Evolutionary conservation across 1,140 invertebrate species (phyloP), one percentile per base, ranked within the genome.

Genomic region (Cydia fagiglandana): DNA sequence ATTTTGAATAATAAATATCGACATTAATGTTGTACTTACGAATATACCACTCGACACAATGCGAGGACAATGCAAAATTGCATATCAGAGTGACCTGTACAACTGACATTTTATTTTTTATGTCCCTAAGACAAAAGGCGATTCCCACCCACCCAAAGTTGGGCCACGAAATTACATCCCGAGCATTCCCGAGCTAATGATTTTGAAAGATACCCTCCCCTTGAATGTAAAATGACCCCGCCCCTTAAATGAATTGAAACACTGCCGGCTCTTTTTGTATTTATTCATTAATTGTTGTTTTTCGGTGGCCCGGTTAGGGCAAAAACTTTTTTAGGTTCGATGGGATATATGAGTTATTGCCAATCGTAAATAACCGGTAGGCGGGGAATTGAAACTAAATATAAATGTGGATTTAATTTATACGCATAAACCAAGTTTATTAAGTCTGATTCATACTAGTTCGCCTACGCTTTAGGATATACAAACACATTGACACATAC

Each of bases 181-280:
- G 83, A 88, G 83, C 88, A 92, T 91, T 91, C 88, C 87, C 79
- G 79, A 81, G 83, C 89, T 92, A 92, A 92, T 92, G 90, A 92
- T 91, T 92, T 88, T 80, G 86, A 91, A 76, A 87, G 76, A 86
- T 88, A 89, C 75, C 91, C 89, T 90, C 91, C 91, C 91, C 89
- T 88, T 91, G 89, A 92, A 91, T 91, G 87, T 91, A 91, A 92
- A 91, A 84, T 85, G 85, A 86, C 87, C 79, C 88, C 89, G 89
- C 91, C 89, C 84, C 82, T 75, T 68, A 84, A 91, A 90, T 91
- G 89, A 90, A 91, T 92, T 92, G 91, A 92, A 92, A 92, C 88
- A 91, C 88, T 86, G 88, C 74, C 83, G 75, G 73, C 75, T 75
- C 74, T 86, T 85, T 81, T 80, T 90, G 86, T 85, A 82, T 85